A percentile compares a stretch with the other conserved stretches of the same genome.
Conservation (phyloP, 2,888 invertebrate species). For the Rhabditoides inermis region DNA sequence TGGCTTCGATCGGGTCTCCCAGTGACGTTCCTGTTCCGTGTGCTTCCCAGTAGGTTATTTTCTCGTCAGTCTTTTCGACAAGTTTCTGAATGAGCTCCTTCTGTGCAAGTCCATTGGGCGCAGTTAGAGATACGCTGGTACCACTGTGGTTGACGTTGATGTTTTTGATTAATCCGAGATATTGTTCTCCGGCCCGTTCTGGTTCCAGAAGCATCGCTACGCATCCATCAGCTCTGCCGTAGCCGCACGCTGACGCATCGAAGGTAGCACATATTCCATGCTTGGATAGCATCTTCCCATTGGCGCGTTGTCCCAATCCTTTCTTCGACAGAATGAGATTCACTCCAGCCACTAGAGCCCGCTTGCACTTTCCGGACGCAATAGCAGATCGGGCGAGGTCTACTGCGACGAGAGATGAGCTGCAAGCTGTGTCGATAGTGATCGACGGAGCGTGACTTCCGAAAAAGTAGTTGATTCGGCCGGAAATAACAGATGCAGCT, state of each 20-base stretch:
- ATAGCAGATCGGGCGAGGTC: constrained; percentile 66
- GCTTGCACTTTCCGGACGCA: constrained; percentile 75
- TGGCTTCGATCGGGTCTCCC: constrained; percentile 51
- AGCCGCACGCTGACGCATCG: constrained; percentile 52
- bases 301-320: constrained; percentile 38
- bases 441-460: constrained; percentile 66
- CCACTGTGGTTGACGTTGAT: constrained; percentile 52
- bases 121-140: constrained; percentile 46
- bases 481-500: constrained; percentile 34
- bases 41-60: constrained; percentile 46
- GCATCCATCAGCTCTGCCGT: constrained; percentile 53
- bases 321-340: constrained; percentile 61
- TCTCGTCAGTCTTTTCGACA: constrained; percentile 2
- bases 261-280: constrained; percentile 52
- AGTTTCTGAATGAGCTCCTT: constrained; percentile 25
- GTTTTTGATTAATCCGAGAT: constrained; percentile 37
- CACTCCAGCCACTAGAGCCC: constrained; percentile 76
- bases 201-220: constrained; percentile 50
- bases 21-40: constrained; percentile 52
- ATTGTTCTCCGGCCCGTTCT: constrained; percentile 19
- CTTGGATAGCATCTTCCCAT: constrained; percentile 48
- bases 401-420: constrained; percentile 84
- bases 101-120: constrained; percentile 48
- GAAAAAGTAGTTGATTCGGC: constrained; percentile 37
- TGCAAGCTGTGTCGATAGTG: constrained; percentile 90